phyloP scores from a whole-genome alignment of 2,113 vertebrate species.

The Cynoglossus semilaevis region DNA sequence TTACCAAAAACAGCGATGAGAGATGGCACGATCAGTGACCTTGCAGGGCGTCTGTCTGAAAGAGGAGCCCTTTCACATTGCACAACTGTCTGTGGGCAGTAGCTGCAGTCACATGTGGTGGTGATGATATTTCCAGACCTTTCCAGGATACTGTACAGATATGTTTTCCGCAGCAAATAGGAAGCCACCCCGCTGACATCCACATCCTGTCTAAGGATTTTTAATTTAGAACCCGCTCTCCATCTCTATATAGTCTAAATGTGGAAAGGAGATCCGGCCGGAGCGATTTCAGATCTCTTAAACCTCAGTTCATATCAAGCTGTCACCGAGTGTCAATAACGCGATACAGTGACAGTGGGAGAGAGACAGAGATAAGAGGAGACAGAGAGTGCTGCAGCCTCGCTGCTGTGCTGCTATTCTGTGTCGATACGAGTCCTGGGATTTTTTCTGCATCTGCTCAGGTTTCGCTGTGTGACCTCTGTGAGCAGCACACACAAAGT shows the following conservation, averaged over 20 bases:
- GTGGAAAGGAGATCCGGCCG: slow-evolving; percentile 12
- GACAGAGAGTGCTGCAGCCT: slow-evolving; percentile 44
- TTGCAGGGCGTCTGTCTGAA: slow-evolving; percentile 34
- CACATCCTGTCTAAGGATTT: background rate
- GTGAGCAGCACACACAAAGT: slow-evolving; percentile 31
- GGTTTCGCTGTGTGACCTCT: slow-evolving; percentile 78
- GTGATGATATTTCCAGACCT: slow-evolving; percentile 34
- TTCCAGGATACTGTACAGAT: slow-evolving; percentile 22
- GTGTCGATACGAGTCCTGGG: slow-evolving; percentile 70
- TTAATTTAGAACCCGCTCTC: background rate
- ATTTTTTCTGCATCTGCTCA: slow-evolving; percentile 66
- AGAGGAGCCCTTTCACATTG: slow-evolving; percentile 40
- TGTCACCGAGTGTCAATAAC: slow-evolving; percentile 62
- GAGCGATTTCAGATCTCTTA: slow-evolving; percentile 40
- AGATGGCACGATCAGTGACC: slow-evolving; percentile 47
- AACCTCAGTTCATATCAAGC: slow-evolving; percentile 50
- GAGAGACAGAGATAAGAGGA: slow-evolving; percentile 19
- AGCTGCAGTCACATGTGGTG: slow-evolving; percentile 32
- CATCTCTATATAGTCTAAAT: background rate
- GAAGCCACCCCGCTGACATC: slow-evolving; percentile 2
- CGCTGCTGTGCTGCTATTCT: slow-evolving; percentile 71
- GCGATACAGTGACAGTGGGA: slow-evolving; percentile 35
- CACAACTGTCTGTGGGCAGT: slow-evolving; percentile 33
- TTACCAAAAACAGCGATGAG: slow-evolving; percentile 13
- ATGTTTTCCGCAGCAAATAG: slow-evolving; percentile 20